Evolutionary conservation across 2,113 vertebrate species (phyloP).

Genomic region (Cololabis saira): DNA sequence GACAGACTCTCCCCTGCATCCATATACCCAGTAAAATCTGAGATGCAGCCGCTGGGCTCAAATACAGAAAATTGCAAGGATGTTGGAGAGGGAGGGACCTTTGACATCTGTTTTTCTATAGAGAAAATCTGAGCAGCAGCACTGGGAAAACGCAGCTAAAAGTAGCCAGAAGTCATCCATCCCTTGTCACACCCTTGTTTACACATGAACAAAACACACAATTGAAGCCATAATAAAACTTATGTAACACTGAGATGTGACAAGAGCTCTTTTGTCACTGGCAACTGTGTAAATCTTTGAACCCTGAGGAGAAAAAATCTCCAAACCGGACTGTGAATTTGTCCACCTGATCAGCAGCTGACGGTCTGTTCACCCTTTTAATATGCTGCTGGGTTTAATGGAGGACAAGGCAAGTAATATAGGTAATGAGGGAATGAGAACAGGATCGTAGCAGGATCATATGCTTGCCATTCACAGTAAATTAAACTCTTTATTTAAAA

Average conservation of each 20-base stretch:
- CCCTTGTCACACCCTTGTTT: neutral
- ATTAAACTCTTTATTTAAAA: too few relatives aligned
- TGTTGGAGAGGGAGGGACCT: neutral
- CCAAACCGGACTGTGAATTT: neutral
- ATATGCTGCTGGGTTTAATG: slow-evolving; percentile 18
- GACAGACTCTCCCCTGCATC: slow-evolving; percentile 35
- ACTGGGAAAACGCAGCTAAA: neutral
- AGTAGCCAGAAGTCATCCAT: neutral
- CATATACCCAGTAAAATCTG: slow-evolving; percentile 27
- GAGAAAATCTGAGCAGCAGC: neutral
- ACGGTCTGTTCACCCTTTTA: neutral
- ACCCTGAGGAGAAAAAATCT: neutral
- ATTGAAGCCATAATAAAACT: neutral
- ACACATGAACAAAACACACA: neutral
- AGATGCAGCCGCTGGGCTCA: slow-evolving; percentile 17
- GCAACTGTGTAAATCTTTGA: neutral
- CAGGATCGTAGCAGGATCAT: slow-evolving; percentile 52
- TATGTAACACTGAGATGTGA: slow-evolving; percentile 1
- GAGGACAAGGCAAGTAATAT: slow-evolving; percentile 6
- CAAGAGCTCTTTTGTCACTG: neutral
- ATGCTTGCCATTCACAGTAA: slow-evolving; percentile 8
- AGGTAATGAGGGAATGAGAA: slow-evolving; percentile 31
- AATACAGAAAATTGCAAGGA: slow-evolving; percentile 7
- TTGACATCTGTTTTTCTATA: neutral
- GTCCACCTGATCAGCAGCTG: slow-evolving; percentile 12